These are phyloP conservation scores for Ctenodactylus gundi DNA, from an alignment of 2,113 vertebrate species.

Conservation along the genomic window DNA sequence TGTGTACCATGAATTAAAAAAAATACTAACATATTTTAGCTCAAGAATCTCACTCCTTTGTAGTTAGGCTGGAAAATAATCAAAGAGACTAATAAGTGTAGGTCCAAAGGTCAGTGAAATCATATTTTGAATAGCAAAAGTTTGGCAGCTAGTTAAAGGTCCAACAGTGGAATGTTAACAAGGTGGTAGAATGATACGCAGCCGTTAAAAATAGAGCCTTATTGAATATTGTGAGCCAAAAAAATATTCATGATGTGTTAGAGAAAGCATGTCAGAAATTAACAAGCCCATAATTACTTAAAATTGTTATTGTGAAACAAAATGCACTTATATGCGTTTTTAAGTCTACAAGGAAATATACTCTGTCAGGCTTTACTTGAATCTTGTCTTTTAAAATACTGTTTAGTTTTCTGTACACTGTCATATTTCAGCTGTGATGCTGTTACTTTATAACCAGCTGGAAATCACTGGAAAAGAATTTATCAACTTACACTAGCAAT, in stretches of 20 bases:
- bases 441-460: background rate
- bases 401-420: background rate
- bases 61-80: background rate
- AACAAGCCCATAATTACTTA: slow-evolving; percentile 1
- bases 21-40: background rate
- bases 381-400: slow-evolving; percentile 3
- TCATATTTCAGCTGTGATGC: background rate
- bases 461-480: background rate
- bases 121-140: background rate
- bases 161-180: background rate
- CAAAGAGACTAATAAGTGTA: background rate
- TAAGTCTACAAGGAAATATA: background rate
- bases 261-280: slow-evolving; percentile 30
- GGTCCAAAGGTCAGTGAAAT: background rate
- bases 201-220: slow-evolving; percentile 36
- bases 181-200: background rate
- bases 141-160: background rate
- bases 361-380: background rate
- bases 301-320: slow-evolving; percentile 28
- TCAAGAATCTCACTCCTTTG: background rate
- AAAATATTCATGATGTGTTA: slow-evolving; percentile 23
- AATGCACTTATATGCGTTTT: background rate
- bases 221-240: background rate
- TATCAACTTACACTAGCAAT: background rate
- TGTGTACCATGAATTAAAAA: background rate